These are phyloP conservation scores for Sorex maritimensis DNA, from an alignment of 2,797 vertebrate species.

Conservation along the genomic window DNA sequence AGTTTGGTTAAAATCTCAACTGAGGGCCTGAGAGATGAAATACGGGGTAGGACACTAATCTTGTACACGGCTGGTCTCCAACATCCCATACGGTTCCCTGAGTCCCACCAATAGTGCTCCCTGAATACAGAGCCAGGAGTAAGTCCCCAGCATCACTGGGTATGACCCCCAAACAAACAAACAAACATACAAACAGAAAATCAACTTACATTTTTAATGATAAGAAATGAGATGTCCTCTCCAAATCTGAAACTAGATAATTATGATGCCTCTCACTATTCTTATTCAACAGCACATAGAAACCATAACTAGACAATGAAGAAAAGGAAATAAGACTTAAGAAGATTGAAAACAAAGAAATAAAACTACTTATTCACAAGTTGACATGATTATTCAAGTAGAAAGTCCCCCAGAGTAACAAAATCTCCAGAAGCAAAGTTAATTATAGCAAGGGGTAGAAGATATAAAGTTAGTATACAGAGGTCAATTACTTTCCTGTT, in stretches of 20 bases:
- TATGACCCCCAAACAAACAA: no score
- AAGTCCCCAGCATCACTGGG: no score
- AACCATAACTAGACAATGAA: neutral
- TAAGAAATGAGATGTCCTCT: neutral
- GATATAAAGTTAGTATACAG: neutral
- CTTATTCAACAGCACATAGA: neutral
- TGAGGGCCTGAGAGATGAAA: neutral
- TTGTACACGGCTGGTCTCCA: no score
- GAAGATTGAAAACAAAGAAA: neutral
- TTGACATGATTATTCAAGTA: neutral
- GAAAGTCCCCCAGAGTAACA: neutral
- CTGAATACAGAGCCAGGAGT: no score
- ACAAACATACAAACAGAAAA: no score
- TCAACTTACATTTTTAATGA: neutral
- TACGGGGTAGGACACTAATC: no score
- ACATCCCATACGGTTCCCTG: no score
- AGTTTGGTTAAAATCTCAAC: constrained; percentile 4
- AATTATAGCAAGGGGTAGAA: neutral
- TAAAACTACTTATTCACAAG: neutral
- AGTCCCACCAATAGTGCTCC: no score
- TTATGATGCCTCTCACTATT: neutral
- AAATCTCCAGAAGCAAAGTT: neutral
- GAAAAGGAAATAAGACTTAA: neutral
- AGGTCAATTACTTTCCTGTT: neutral
- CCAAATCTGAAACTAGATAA: neutral